Evolutionary conservation across 2,113 vertebrate genomes (phyloP).

Genomic region (Saimiri boliviensis): DNA sequence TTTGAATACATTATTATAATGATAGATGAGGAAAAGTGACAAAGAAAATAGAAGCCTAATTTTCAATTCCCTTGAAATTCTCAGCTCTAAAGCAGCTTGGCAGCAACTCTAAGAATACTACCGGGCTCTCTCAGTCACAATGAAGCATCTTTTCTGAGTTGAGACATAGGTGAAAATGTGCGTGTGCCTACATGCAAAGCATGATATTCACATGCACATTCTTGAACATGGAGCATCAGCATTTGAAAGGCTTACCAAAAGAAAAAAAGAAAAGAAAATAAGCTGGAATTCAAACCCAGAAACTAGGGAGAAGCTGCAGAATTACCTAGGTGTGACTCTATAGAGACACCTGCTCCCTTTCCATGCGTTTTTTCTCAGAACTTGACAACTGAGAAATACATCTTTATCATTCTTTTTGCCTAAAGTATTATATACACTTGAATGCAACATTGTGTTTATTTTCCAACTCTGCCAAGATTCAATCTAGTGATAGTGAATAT

Average conservation of each 20-base stretch:
- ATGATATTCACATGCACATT: neutral
- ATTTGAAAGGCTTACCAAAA: neutral
- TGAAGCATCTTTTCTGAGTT: neutral
- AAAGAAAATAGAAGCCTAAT: neutral
- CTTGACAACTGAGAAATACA: conserved; percentile 53
- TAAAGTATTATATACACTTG: conserved; percentile 47
- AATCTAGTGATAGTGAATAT: conserved; percentile 63
- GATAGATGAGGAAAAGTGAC: neutral
- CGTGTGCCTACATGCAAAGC: neutral
- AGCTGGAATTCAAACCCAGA: neutral
- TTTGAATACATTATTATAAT: conserved; percentile 19
- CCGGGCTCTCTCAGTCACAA: accelerated
- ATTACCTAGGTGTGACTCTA: neutral
- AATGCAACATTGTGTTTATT: conserved; percentile 65
- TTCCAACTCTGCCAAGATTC: conserved; percentile 70
- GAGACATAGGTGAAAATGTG: neutral
- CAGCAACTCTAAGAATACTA: neutral
- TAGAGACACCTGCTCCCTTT: neutral
- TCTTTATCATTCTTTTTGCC: conserved; percentile 57
- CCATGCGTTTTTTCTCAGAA: neutral
- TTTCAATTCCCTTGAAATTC: neutral
- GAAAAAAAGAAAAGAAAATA: neutral
- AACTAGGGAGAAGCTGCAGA: neutral
- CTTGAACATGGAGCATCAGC: neutral
- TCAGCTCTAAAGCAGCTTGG: neutral